phyloP scores from a whole-genome alignment of 2,797 vertebrate genomes.

The Nannoperca australis region DNA sequence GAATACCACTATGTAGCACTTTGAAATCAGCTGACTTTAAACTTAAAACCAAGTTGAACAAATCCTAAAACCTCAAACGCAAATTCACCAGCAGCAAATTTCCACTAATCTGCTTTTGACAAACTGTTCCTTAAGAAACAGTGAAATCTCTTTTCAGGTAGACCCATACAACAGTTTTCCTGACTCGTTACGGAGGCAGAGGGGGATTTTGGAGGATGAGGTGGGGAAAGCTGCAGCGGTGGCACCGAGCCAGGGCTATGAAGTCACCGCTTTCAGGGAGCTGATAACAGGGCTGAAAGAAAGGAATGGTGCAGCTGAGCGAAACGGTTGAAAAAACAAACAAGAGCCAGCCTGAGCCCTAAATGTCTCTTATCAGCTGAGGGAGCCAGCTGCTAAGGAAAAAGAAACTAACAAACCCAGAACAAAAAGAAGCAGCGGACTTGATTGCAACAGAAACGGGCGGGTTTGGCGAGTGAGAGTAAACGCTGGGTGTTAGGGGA shows the following conservation, averaged over 20 bases:
- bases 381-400: slow-evolving; percentile 60
- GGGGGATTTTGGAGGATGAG: slow-evolving; percentile 63
- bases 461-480: slow-evolving; percentile 34
- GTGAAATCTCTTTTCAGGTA: slow-evolving; percentile 53
- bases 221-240: slow-evolving; percentile 69
- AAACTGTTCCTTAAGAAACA: slow-evolving; percentile 32
- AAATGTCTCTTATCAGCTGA: slow-evolving; percentile 54
- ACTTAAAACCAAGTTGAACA: slow-evolving; percentile 26
- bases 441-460: slow-evolving; percentile 62
- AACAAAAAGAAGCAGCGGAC: slow-evolving; percentile 57
- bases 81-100: slow-evolving; percentile 43
- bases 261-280: slow-evolving; percentile 68
- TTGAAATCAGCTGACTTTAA: slow-evolving; percentile 36
- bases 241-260: slow-evolving; percentile 68
- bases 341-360: slow-evolving; percentile 20
- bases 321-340: slow-evolving; percentile 52
- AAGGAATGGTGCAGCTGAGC: slow-evolving; percentile 63
- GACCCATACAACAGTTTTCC: slow-evolving; percentile 74
- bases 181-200: slow-evolving; percentile 36
- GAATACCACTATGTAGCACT: slow-evolving; percentile 52
- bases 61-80: slow-evolving; percentile 35
- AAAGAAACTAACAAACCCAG: slow-evolving; percentile 35
- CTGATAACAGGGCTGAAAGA: slow-evolving; percentile 60
- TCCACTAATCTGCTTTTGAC: slow-evolving; percentile 54
- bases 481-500: slow-evolving; percentile 59